Conservation (phyloP, 2,113 vertebrate species). For the Crotalus horridus region DNA sequence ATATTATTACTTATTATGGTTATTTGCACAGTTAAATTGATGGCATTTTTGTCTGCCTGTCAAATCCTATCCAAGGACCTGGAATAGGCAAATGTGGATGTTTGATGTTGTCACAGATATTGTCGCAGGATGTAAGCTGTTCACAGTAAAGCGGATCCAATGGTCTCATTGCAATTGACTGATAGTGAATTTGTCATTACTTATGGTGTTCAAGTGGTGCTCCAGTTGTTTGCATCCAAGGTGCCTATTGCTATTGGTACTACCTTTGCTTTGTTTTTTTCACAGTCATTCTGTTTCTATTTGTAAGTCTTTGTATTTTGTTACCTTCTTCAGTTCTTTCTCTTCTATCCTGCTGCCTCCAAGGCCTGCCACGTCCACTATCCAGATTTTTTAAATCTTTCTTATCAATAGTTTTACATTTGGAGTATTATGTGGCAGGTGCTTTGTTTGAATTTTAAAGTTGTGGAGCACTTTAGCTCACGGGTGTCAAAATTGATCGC, state of each 20-base stretch:
- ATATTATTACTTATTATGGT: background rate
- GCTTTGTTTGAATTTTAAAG: background rate
- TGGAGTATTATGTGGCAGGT: background rate
- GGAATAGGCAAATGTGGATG: background rate
- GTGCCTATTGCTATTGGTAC: background rate
- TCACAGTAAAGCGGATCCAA: background rate
- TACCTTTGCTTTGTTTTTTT: background rate
- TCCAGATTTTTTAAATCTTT: background rate
- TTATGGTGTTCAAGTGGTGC: background rate
- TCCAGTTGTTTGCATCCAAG: background rate
- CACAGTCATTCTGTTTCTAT: background rate
- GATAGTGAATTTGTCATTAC: background rate
- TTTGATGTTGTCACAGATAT: background rate
- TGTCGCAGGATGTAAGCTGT: background rate
- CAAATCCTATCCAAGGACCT: background rate
- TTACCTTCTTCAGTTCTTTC: background rate
- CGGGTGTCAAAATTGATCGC: no score
- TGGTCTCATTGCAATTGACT: background rate
- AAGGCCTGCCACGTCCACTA: background rate
- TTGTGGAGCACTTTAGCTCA: background rate
- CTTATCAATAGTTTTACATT: background rate
- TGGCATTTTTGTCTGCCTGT: background rate
- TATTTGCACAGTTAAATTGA: background rate
- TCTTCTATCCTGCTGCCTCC: background rate
- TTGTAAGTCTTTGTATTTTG: background rate